Evolutionary conservation across 1,140 invertebrate genomes (phyloP).

Genomic region (Odontomachus brunneus): DNA sequence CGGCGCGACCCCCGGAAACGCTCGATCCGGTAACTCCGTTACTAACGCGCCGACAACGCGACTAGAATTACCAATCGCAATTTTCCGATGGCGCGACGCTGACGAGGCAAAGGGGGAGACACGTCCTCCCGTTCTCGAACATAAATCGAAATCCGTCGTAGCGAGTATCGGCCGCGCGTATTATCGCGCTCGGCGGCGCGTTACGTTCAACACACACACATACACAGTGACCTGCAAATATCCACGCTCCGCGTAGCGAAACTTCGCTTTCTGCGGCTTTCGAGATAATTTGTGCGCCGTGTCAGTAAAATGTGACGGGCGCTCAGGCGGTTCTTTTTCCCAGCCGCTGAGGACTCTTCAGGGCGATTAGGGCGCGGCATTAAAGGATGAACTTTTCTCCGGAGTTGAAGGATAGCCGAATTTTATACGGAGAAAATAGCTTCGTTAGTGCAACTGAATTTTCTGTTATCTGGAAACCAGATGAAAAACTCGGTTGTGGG

Average conservation of each 20-base stretch:
- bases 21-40: conserved; percentile 48
- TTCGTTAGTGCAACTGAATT: too few relatives aligned
- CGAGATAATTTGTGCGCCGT: too few relatives aligned
- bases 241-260: not conserved
- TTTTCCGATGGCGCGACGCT: conserved; percentile 30
- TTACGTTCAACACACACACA: conserved; percentile 25
- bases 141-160: conserved; percentile 47
- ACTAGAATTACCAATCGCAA: conserved; percentile 49
- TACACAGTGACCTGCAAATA: conserved; percentile 1
- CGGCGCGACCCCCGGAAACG: conserved; percentile 25
- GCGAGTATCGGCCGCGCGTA: conserved; percentile 25
- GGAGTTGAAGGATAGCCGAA: too few relatives aligned
- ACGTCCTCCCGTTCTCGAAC: conserved; percentile 28
- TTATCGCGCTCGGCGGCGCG: conserved; percentile 17
- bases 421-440: too few relatives aligned
- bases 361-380: too few relatives aligned
- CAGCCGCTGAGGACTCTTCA: too few relatives aligned
- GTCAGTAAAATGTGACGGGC: too few relatives aligned
- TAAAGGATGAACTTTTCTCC: too few relatives aligned
- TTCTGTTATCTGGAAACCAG: too few relatives aligned
- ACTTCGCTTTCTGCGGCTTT: not conserved
- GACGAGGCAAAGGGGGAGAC: conserved; percentile 36
- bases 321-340: too few relatives aligned
- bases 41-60: conserved; percentile 43
- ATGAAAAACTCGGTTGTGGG: too few relatives aligned